Evolutionary conservation across 2,888 invertebrate species (phyloP).

Genomic region (Perdita meconis): DNA sequence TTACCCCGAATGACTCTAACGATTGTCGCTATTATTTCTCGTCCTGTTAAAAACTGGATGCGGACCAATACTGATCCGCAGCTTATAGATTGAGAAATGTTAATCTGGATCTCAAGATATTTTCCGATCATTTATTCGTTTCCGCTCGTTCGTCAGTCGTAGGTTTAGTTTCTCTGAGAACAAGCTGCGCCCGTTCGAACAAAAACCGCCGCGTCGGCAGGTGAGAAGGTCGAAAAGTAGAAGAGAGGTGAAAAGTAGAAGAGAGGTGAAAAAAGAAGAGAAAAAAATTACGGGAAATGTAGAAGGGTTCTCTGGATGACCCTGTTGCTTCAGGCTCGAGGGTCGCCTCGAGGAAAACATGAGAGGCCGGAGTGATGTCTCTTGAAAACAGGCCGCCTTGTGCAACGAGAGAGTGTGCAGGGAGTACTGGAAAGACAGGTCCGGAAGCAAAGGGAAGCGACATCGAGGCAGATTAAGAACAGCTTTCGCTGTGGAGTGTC

Average conservation of each 20-base stretch:
- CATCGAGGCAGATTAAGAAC: slow-evolving; percentile 38
- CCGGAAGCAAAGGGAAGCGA: slow-evolving; percentile 10
- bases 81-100: too few species aligned
- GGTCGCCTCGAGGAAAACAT: slow-evolving; percentile 32
- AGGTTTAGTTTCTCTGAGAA: too few species aligned
- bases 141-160: too few species aligned
- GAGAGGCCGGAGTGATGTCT: slow-evolving; percentile 42
- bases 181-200: too few species aligned
- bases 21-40: too few species aligned
- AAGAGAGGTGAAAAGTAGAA: not conserved
- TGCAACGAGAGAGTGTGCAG: not conserved
- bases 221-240: not conserved
- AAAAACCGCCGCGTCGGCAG: not conserved
- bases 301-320: slow-evolving; percentile 43
- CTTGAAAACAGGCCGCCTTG: slow-evolving; percentile 44
- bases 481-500: slow-evolving; percentile 11
- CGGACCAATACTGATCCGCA: too few species aligned
- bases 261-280: too few species aligned
- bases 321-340: slow-evolving; percentile 60
- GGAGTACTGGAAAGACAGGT: not conserved
- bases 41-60: too few species aligned
- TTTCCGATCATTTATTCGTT: too few species aligned
- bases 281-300: slow-evolving; percentile 22
- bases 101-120: too few species aligned
- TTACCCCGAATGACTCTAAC: too few species aligned